Base-by-base conservation (phyloP, 2,797 vertebrate species). In the Anas capensis region DNA sequence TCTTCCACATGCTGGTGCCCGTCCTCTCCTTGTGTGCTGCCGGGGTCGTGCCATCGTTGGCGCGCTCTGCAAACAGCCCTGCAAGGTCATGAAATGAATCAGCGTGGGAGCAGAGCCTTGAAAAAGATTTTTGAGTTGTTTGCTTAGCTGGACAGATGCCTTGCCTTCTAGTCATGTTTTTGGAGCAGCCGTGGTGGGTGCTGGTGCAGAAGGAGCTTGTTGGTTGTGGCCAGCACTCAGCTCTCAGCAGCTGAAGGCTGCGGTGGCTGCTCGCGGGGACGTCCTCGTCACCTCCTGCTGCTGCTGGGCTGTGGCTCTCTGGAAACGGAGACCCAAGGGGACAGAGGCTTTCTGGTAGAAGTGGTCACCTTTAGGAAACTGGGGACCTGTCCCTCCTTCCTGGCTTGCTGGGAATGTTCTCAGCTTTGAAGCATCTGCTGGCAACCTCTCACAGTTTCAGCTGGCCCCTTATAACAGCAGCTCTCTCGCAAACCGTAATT, bases 401-500 rank as follows among this genome's bases (percentile, higher is more conserved):
- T 72, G 34, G 23, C 19, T 31, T 70, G 11, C 44, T 85, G 44
- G 64, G 70, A 48, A 69, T 31, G 11, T 66, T 92, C 68, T 75
- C 26, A 7, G 76, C 86, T 86, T 65, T 36, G 58, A 40, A 81
- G 58, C 38, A 14, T 42, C 79, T 83, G 16, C 73, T 82, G 77
- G 20, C 33, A 64, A 76, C 36, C 42, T 84, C 81, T 29, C 83
- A 36, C 29, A 3, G 33, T 44, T 24, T 18, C 44, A 56, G 80
- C 58, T 46, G 69, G 19, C 29, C 56, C 10, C 3, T 40, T 87
- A n/a, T 17, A 69, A 83, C 82, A 88, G 49, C 4, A 88, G 62
- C 33, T 64, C 49, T 58, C 61, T 65, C 58, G 42, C 83, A 90
- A 75, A 15, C 42, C 29, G 2, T 79, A 87, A 86, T 85, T 95